Evolutionary conservation across 2,888 invertebrate species (phyloP), one percentile per base, ranked within the genome.

Genomic region (Spisula subtruncata): DNA sequence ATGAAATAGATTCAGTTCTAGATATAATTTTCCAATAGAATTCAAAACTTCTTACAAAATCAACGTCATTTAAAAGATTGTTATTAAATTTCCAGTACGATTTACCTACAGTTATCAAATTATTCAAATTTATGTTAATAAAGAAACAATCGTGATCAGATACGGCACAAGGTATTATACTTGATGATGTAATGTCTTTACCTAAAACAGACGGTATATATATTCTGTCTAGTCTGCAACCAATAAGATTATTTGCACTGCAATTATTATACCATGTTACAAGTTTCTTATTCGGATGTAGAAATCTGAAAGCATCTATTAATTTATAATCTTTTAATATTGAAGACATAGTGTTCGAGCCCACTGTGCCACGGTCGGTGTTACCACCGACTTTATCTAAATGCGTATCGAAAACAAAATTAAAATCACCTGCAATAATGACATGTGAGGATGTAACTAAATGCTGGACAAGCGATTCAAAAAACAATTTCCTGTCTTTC

Each of bases 31-130:
- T 16, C 88, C 89, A 89, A 60, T 75, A 89, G 83, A 48, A 89
- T 60, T 83, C 79, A 89, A 89, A 89, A 60, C 46, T 46, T 16
- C 0, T 0, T 5, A 82, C 48, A 80, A 89, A 86, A 25, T 60
- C n/a, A 41, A 83, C 48, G 86, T 89, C 86, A 35, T 86, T 35
- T 35, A 89, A 48, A 20, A 86, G 25, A 46, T 14, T 32, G 84
- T 89, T 83, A 48, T 89, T 89, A 46, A 89, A 81, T 66, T 89
- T 89, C 89, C 83, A 89, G 80, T 89, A 89, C 14, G 83, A 86
- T n/a, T 86, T 89, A 12, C 86, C 86, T 51, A 80, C 81, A 8
- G 83, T 51, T 35, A 83, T 56, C 10, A 25, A 29, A 32, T 80
- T 29, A 35, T 80, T 71, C 25, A 80, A 16, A 41, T 84, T 85